phyloP scores from a whole-genome alignment of 2,113 vertebrate species.

The Pagrus major region DNA sequence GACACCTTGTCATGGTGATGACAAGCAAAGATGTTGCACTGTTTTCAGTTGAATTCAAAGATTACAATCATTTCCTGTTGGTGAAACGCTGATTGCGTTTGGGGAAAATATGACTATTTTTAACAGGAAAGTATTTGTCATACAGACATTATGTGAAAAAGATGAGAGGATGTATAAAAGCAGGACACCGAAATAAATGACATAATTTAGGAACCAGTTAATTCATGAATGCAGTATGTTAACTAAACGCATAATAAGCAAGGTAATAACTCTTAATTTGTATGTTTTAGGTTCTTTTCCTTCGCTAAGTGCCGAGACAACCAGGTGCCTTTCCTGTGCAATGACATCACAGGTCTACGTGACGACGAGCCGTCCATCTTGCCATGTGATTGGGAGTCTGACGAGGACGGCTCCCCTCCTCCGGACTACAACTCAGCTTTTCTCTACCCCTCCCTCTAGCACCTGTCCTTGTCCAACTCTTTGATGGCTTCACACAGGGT shows the following conservation, averaged over 20 bases:
- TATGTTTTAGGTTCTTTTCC: conserved; percentile 69
- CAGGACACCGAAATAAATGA: neutral
- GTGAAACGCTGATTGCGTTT: no score
- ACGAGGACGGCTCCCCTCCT: conserved; percentile 64
- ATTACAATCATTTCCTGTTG: neutral
- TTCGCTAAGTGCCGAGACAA: conserved; percentile 57
- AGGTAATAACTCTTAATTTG: neutral
- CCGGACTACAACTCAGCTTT: conserved; percentile 84
- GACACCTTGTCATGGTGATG: neutral
- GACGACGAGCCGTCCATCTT: conserved; percentile 45
- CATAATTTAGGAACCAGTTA: neutral
- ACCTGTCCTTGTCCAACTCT: neutral
- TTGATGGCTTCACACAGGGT: conserved; percentile 20
- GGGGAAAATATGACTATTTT: no score
- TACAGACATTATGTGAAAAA: neutral
- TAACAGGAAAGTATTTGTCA: no score
- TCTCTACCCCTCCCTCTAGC: conserved; percentile 81
- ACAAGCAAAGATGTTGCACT: neutral
- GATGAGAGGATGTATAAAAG: neutral
- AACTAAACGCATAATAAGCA: neutral
- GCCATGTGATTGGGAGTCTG: conserved; percentile 61
- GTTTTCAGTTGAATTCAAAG: neutral
- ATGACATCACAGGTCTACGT: conserved; percentile 34
- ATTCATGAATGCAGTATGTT: neutral
- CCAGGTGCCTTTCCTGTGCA: conserved; percentile 44